phyloP scores from a whole-genome alignment of 2,797 vertebrate genomes.

The Eupleurogrammus muticus region DNA sequence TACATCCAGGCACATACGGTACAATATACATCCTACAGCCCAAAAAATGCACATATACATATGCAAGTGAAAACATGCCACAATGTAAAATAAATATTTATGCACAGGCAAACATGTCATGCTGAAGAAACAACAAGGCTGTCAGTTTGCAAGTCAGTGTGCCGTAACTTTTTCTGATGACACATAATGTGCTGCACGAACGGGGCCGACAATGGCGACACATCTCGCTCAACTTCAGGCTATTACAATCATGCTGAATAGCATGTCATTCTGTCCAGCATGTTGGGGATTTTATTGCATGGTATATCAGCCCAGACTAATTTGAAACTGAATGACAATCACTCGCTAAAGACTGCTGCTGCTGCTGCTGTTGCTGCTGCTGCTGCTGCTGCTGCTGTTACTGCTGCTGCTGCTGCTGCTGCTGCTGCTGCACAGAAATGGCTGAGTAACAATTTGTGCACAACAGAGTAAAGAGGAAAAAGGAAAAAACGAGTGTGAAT shows the following conservation, averaged over 20 bases:
- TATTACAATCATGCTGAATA: conserved; percentile 66
- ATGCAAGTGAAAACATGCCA: conserved; percentile 22
- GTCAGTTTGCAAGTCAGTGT: conserved; percentile 33
- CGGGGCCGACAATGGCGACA: conserved; percentile 60
- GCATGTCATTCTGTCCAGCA: conserved; percentile 64
- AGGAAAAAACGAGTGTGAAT: conserved; percentile 63
- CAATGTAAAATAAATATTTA: conserved; percentile 35
- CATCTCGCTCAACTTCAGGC: conserved; percentile 58
- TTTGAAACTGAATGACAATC: conserved; percentile 75
- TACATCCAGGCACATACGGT: conserved; percentile 17
- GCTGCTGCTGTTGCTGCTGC: conserved; percentile 46
- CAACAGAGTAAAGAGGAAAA: conserved; percentile 59
- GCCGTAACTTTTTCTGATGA: conserved; percentile 63
- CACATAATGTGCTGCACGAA: conserved; percentile 56
- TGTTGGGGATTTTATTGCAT: conserved; percentile 65
- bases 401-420: conserved; percentile 45
- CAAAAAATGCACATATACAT: background rate
- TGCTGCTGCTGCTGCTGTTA: conserved; percentile 46
- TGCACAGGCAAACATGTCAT: conserved; percentile 32
- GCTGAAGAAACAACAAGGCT: conserved; percentile 30
- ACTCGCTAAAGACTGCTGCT: conserved; percentile 51
- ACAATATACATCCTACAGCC: conserved; percentile 6
- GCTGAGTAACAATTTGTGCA: conserved; percentile 72
- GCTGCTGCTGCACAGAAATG: conserved; percentile 57
- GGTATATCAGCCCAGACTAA: conserved; percentile 71